Base-by-base conservation (phyloP, 2,888 invertebrate species). In the Macaria liturata region DNA sequence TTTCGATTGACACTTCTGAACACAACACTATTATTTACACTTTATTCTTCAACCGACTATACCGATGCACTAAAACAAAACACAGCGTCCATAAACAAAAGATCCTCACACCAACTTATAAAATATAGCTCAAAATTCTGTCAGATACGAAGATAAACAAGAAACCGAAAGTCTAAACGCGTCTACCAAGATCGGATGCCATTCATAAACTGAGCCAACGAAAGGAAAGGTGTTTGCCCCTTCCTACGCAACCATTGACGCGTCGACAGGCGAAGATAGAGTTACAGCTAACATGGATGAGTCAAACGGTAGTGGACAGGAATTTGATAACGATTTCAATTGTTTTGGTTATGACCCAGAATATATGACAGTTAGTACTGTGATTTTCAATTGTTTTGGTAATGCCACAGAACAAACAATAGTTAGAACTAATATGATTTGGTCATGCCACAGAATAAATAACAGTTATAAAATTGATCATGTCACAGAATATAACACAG, bases 21-120 rank as follows among this genome's bases (percentile, higher is more conserved):
- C 69, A 71, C 62, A 64, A 67, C 69, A 71, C 64, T 64, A 46
- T 64, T 57, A 31, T 6, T 32, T 32, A 32, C 32, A 47, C 50
- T 44, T 55, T n/a, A 57, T 56, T 57, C 59, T 54, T 58, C 32
- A 82, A 85, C 81, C 84, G 82, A 81, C 37, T 75, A 72, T 37
- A 45, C 44, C 31, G 45, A n/a, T 49, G 9, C 42, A 42, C 34
- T 37, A 37, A 37, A 37, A 37, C 5, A 37, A 37, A 37, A 37
- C n/a, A 42, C 42, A 7, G 39, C 8, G 8, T 42, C 6, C 8
- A 20, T 61, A 48, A 62, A 46, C 45, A 49, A 55, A 53, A 49
- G 49, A 57, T 61, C 57, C 59, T 62, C 47, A 42, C n/a, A 42
- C 42, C 42, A 46, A 43, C 1, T 9, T 9, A 32, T 5, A 45